Evolutionary conservation across 2,888 invertebrate species (phyloP), one percentile per base, ranked within the genome.

Genomic region (Cataglyphis cursor): DNA sequence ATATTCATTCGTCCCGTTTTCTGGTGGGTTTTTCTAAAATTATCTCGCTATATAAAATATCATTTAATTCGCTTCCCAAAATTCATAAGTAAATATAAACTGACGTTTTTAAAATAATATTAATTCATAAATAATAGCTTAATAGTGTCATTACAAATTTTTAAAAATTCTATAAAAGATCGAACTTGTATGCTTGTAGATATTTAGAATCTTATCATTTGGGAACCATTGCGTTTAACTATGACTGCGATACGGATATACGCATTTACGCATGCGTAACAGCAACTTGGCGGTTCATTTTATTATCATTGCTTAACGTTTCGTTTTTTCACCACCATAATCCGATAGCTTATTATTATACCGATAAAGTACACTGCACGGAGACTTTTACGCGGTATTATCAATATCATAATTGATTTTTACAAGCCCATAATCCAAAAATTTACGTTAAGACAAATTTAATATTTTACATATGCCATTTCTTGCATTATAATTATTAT

Each of bases 201-300:
- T 31, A 31, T 4, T 6, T 68, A 21, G 2, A 48, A 48, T 2
- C 28, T 21, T 66, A 35, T 9, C 21, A 54, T 70, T 70, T 70
- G 54, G 35, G 70, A 70, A 73, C 54, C 57, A n/a, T 44, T 73
- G 59, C 73, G 8, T 41, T 44, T 59, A 59, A 59, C 41, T 59
- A 41, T n/a, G 41, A 59, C 15, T 61, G 41, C 38, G 28, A 31
- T 54, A 54, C 6, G 57, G 6, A 57, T 9, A 24, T 57, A 18
- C 18, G 21, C 6, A 28, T 28, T 10, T 59, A 15, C 21, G 12
- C 38, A 10, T 44, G 73, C 28, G 28, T 59, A 61, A 73, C n/a
- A 44, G n/a, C 28, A 73, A 8, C 41, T 31, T 41, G 41, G 28
- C 28, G 18, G 28, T 41, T 41, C 28, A 41, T 28, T 59, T 73